Evolutionary conservation across 2,797 vertebrate genomes (phyloP).

Genomic region (Cuniculus paca): DNA sequence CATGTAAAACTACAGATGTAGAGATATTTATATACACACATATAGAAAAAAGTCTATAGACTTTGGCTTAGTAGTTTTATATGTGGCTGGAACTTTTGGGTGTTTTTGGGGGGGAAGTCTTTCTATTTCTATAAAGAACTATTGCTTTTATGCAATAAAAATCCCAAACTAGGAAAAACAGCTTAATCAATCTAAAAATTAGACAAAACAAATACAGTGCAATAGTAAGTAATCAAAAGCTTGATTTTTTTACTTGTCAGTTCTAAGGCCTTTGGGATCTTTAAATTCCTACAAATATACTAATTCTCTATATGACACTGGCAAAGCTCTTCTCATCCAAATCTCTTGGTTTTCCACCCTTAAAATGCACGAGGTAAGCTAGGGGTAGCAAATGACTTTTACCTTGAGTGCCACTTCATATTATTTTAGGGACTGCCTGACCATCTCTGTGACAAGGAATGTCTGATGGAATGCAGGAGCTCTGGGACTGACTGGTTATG

Average conservation of each 20-base stretch:
- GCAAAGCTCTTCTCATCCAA: background rate
- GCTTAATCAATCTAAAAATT: background rate
- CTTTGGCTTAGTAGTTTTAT: background rate
- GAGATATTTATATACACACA: background rate
- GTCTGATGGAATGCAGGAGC: background rate
- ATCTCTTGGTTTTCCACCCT: background rate
- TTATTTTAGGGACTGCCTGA: background rate
- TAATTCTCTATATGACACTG: background rate
- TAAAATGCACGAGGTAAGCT: background rate
- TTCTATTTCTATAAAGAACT: constrained; percentile 40
- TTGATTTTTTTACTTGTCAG: background rate
- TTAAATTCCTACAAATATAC: background rate
- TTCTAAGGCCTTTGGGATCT: background rate
- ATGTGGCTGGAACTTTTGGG: background rate
- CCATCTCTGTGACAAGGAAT: background rate
- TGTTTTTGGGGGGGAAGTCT: background rate
- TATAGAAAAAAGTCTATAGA: constrained; percentile 18
- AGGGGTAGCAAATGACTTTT: background rate
- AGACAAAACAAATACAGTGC: background rate
- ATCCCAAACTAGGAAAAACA: background rate
- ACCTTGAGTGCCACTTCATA: background rate
- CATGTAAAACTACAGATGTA: constrained; percentile 75
- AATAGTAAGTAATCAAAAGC: background rate
- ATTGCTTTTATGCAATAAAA: background rate
- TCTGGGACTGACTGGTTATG: background rate